Conservation (phyloP, 1,140 invertebrate species). For the Leptinotarsa defecta region DNA sequence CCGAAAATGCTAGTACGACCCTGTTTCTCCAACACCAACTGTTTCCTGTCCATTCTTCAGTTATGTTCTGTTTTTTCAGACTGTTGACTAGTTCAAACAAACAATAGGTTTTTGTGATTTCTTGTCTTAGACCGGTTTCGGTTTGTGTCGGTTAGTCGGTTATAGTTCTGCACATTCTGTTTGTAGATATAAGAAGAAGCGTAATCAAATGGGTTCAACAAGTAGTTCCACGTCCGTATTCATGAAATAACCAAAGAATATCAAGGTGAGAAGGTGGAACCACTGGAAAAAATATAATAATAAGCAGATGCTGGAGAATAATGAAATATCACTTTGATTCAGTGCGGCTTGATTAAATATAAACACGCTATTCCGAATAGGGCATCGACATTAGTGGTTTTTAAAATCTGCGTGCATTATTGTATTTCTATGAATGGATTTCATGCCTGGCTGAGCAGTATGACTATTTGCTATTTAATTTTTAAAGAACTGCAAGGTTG, state of each 20-base stretch:
- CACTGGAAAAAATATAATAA: no score
- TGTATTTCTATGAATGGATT: not conserved
- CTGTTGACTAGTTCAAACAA: no score
- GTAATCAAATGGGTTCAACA: no score
- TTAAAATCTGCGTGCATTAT: not conserved
- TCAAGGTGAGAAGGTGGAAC: not conserved
- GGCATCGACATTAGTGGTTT: not conserved
- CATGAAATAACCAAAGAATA: not conserved
- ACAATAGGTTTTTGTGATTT: no score
- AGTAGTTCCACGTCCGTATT: not conserved
- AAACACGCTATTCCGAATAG: no score
- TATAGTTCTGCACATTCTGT: no score
- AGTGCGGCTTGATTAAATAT: no score
- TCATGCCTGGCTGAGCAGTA: not conserved
- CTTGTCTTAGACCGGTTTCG: no score
- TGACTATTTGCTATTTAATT: not conserved
- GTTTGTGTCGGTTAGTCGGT: no score
- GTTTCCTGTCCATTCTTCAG: not conserved
- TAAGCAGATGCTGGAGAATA: not conserved
- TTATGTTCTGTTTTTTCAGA: no score
- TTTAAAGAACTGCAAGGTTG: constrained; percentile 1
- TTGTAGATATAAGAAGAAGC: no score
- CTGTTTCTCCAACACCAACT: not conserved
- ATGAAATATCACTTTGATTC: not conserved
- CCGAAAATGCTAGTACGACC: not conserved